These are phyloP conservation scores for Esox masquinongy DNA, from an alignment of 2,797 vertebrate species.

Conservation along the genomic window DNA sequence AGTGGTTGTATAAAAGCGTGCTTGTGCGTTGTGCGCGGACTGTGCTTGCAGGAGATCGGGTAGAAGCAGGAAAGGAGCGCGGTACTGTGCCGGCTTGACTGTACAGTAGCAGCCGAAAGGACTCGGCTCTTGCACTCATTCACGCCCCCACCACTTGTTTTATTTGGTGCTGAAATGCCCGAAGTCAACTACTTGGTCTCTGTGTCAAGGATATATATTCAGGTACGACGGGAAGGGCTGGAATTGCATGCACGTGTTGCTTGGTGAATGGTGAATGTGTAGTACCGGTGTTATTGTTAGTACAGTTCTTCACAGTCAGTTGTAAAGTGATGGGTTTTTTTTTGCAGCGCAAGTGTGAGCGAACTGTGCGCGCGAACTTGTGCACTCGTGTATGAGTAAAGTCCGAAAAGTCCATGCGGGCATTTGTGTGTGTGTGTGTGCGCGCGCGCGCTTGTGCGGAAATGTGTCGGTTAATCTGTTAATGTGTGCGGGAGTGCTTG, in stretches of 20 bases:
- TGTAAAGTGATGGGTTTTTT: background rate
- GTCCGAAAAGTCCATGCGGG: background rate
- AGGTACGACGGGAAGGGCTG: constrained; percentile 66
- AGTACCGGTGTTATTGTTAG: background rate
- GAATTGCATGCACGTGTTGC: constrained; percentile 47
- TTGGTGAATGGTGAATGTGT: constrained; percentile 12
- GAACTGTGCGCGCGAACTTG: background rate
- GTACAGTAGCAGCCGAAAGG: constrained; percentile 29
- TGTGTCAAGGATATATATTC: constrained; percentile 64
- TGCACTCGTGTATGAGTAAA: background rate
- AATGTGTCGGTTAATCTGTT: too few relatives aligned
- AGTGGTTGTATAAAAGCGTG: background rate
- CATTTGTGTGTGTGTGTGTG: constrained; percentile 4
- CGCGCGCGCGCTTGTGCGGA: background rate
- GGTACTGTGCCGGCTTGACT: constrained; percentile 28
- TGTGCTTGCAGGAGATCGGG: constrained; percentile 35
- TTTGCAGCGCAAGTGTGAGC: background rate
- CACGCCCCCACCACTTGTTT: constrained; percentile 47
- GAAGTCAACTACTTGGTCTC: constrained; percentile 65
- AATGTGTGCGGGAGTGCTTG: constrained; percentile 6
- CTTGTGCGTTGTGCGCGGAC: constrained; percentile 32
- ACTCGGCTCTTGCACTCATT: constrained; percentile 34
- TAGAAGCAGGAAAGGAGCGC: constrained; percentile 42
- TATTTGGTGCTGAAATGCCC: constrained; percentile 73
- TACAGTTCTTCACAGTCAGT: background rate